phyloP scores from a whole-genome alignment of 2,888 invertebrate genomes.

The Sceliomorpha sp. region DNA sequence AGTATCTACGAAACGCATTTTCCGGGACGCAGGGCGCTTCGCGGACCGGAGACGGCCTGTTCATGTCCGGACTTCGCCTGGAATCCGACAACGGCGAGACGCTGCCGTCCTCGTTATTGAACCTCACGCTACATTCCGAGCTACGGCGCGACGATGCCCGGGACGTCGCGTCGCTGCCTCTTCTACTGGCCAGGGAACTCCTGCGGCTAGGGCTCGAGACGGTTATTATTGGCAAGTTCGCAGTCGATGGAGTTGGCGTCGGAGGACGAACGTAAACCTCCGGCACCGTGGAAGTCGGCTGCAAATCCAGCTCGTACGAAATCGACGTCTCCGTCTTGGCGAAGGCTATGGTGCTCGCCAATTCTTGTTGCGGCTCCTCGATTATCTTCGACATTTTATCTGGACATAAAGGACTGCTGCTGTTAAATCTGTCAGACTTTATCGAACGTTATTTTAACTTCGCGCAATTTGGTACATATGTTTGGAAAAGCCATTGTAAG shows the following conservation, averaged over 20 bases:
- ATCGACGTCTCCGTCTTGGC: constrained; percentile 22
- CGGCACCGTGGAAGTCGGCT: constrained; percentile 71
- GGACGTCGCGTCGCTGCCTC: constrained; percentile 64
- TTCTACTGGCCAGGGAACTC: constrained; percentile 73
- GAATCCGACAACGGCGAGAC: constrained; percentile 16
- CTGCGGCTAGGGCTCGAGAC: constrained; percentile 75
- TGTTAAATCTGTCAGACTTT: too few species aligned
- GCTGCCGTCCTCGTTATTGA: constrained; percentile 67
- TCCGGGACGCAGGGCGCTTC: constrained; percentile 60
- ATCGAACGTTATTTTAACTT: too few species aligned
- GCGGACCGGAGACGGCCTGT: constrained; percentile 49
- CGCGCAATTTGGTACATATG: too few species aligned
- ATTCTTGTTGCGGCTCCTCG: constrained; percentile 12
- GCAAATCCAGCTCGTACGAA: constrained; percentile 18
- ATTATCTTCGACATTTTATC: constrained; percentile 12
- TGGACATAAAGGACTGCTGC: constrained; percentile 8
- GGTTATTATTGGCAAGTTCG: constrained; percentile 73
- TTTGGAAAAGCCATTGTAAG: too few species aligned
- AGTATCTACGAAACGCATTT: constrained; percentile 64
- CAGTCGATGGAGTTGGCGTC: constrained; percentile 73
- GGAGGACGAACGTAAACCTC: constrained; percentile 77
- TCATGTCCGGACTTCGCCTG: constrained; percentile 39
- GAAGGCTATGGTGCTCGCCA: constrained; percentile 1
- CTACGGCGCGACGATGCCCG: constrained; percentile 65
- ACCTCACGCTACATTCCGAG: constrained; percentile 74